These are phyloP conservation scores for Coracias cyanogaster DNA, from an alignment of 2,797 vertebrate genomes.

Conservation along the genomic window DNA sequence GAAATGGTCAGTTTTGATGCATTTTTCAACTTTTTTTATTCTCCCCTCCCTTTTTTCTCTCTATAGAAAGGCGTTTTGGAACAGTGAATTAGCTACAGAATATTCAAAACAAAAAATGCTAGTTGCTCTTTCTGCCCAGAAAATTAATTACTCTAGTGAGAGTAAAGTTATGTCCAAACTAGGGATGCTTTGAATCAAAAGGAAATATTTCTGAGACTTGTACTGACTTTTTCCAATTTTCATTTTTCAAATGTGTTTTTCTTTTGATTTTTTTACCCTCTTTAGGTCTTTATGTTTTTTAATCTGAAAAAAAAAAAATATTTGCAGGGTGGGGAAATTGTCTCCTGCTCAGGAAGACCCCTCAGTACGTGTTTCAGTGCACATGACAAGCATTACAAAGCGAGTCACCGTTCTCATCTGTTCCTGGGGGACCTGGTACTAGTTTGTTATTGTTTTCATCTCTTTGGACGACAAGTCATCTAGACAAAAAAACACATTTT, in stretches of 20 bases:
- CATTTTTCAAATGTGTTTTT: not conserved
- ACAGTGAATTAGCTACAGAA: not conserved
- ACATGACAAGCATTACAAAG: not conserved
- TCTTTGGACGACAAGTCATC: not conserved
- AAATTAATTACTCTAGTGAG: constrained; percentile 46
- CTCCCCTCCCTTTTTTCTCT: not conserved
- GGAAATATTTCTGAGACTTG: constrained; percentile 9
- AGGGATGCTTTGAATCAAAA: constrained; percentile 28
- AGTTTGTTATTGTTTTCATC: not conserved
- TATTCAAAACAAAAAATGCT: not conserved
- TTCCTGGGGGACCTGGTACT: not conserved
- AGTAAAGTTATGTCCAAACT: constrained; percentile 27
- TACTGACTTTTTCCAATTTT: constrained; percentile 19
- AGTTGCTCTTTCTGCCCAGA: constrained; percentile 21
- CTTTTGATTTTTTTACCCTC: not conserved
- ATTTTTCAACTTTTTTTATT: constrained; percentile 17
- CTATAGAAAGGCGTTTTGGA: constrained; percentile 1
- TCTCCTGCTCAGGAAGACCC: not conserved
- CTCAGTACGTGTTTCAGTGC: not conserved
- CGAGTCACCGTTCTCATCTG: not conserved
- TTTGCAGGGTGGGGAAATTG: not conserved
- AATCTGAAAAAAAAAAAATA: not conserved
- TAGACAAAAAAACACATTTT: not conserved
- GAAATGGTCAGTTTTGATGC: constrained; percentile 50
- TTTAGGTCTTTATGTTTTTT: not conserved